Conservation (phyloP, 2,888 invertebrate genomes). For the Lithophane semibrunnea region DNA sequence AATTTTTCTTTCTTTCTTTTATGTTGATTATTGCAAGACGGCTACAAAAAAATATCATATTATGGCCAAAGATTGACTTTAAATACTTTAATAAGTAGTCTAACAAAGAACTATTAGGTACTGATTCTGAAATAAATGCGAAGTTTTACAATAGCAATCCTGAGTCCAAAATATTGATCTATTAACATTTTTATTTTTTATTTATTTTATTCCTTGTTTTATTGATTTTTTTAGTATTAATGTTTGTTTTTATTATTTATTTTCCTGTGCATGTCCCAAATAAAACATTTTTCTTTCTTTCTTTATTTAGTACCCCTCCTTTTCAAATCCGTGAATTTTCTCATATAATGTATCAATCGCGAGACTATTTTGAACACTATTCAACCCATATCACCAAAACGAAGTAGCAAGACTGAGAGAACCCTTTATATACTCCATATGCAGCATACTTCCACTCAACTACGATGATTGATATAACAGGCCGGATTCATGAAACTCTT, state of each 20-base stretch:
- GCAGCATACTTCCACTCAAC: constrained; percentile 19
- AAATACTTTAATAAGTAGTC: too few species aligned
- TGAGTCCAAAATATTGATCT: neutral
- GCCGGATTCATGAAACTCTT: constrained; percentile 48
- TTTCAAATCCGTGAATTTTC: neutral
- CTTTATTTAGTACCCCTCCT: neutral
- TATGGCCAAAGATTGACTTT: neutral
- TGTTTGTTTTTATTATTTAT: too few species aligned
- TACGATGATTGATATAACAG: constrained; percentile 47
- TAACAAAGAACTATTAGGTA: too few species aligned
- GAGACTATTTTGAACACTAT: neutral
- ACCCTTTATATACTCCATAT: too few species aligned
- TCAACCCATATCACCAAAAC: neutral
- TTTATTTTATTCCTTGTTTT: too few species aligned
- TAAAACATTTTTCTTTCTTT: too few species aligned
- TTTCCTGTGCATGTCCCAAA: too few species aligned
- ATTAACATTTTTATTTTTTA: too few species aligned
- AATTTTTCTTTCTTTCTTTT: too few species aligned
- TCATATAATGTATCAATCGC: neutral
- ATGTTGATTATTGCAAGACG: neutral
- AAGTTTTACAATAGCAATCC: neutral
- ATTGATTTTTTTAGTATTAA: too few species aligned
- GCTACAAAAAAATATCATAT: neutral
- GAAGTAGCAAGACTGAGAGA: neutral
- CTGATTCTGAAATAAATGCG: too few species aligned